A percentile compares a stretch with the other conserved stretches of the same genome.
phyloP scores from a whole-genome alignment of 1,140 invertebrate genomes.

The Orchesella cincta region DNA sequence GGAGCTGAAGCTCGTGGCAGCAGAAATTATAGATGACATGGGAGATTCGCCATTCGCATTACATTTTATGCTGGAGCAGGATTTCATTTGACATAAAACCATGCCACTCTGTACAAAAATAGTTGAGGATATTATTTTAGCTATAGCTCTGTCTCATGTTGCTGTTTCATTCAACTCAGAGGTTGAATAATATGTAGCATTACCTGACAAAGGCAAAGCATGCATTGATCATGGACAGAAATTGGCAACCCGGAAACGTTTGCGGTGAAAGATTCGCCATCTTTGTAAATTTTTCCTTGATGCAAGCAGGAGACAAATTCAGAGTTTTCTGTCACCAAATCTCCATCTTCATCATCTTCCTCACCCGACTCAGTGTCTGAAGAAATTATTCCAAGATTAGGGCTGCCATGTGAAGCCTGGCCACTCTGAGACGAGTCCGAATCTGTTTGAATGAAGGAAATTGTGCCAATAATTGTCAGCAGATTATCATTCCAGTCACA shows the following conservation, averaged over 20 bases:
- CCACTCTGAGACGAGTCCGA: constrained; percentile 26
- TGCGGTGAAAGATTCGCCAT: constrained; percentile 51
- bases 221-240: constrained; percentile 50
- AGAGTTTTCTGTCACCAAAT: constrained; percentile 34
- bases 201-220: constrained; percentile 53
- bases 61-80: constrained; percentile 44
- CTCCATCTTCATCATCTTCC: constrained; percentile 44
- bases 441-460: not conserved
- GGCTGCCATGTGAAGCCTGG: not conserved
- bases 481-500: not conserved
- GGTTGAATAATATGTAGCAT: not conserved
- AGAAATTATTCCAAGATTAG: not conserved
- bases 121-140: not conserved
- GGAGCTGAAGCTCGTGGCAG: constrained; percentile 1
- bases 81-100: constrained; percentile 46
- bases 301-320: constrained; percentile 47
- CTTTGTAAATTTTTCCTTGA: constrained; percentile 49
- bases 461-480: not conserved
- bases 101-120: constrained; percentile 44
- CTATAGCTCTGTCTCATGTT: not conserved
- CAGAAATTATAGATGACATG: not conserved
- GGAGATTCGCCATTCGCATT: not conserved
- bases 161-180: not conserved
- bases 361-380: constrained; percentile 36
- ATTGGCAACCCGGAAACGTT: constrained; percentile 51